Evolutionary conservation across 2,888 invertebrate species (phyloP).

Genomic region (Volucella inflata): DNA sequence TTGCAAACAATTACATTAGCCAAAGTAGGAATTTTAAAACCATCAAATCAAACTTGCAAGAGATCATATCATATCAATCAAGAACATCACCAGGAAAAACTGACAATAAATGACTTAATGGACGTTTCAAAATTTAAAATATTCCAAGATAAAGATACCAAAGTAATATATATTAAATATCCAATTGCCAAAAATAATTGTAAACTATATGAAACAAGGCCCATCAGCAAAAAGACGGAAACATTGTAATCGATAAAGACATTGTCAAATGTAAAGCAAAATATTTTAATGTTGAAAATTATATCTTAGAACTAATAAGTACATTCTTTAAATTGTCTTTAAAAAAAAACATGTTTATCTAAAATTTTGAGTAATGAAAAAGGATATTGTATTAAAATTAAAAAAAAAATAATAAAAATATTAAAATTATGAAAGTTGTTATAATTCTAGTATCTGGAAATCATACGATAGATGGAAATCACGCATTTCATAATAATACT

Average conservation of each 20-base stretch:
- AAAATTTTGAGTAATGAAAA: too few species aligned
- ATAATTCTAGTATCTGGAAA: not conserved
- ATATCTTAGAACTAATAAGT: too few species aligned
- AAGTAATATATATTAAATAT: conserved; percentile 4
- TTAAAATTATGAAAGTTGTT: conserved; percentile 1
- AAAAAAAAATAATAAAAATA: conserved; percentile 2
- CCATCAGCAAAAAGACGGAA: not conserved
- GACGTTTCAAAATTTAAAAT: conserved; percentile 20
- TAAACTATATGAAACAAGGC: conserved; percentile 2
- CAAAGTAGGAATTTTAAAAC: not conserved
- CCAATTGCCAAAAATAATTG: conserved; percentile 1
- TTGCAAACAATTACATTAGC: conserved; percentile 4
- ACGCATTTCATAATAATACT: not conserved
- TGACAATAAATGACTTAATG: conserved; percentile 8
- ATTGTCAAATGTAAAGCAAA: not conserved
- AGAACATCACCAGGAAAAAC: not conserved
- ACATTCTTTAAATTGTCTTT: too few species aligned
- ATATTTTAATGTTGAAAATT: too few species aligned
- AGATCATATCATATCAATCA: not conserved
- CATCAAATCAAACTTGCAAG: not conserved
- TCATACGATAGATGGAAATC: not conserved
- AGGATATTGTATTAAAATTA: not conserved
- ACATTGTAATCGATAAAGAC: not conserved
- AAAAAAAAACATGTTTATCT: too few species aligned
- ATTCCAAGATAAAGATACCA: not conserved